These are phyloP conservation scores for Calliphora vomitoria DNA, from an alignment of 2,888 invertebrate species.

Conservation along the genomic window DNA sequence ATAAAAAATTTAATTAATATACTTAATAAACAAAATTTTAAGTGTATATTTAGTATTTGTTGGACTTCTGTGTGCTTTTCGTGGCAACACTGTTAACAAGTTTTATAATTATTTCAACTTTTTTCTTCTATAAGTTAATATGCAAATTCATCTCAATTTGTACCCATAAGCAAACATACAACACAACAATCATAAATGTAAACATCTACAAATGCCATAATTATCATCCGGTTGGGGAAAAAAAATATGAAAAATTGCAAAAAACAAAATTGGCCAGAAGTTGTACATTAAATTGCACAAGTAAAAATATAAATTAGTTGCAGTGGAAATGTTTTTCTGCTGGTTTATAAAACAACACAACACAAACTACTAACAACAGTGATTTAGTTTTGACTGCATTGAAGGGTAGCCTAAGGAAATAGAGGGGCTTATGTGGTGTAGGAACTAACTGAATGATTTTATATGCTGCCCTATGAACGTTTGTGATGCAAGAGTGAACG, in stretches of 20 bases:
- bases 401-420: background rate
- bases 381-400: background rate
- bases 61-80: too few species aligned
- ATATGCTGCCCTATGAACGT: too few species aligned
- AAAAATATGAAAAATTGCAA: background rate
- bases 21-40: too few species aligned
- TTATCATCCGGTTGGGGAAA: conserved; percentile 21
- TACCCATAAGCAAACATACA: background rate
- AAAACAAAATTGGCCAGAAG: background rate
- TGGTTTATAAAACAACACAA: background rate
- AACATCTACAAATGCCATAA: conserved; percentile 8
- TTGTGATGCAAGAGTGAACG: too few species aligned
- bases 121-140: too few species aligned
- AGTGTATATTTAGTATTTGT: too few species aligned
- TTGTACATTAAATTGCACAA: background rate
- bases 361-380: background rate
- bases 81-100: too few species aligned
- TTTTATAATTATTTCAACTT: too few species aligned
- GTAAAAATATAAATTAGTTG: conserved; percentile 26
- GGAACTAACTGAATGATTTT: too few species aligned
- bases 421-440: background rate
- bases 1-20: too few species aligned
- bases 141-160: too few species aligned
- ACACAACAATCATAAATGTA: background rate
- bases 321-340: conserved; percentile 27